Evolutionary conservation across 1,140 invertebrate genomes (phyloP).

Genomic region (Hirudo medicinalis): DNA sequence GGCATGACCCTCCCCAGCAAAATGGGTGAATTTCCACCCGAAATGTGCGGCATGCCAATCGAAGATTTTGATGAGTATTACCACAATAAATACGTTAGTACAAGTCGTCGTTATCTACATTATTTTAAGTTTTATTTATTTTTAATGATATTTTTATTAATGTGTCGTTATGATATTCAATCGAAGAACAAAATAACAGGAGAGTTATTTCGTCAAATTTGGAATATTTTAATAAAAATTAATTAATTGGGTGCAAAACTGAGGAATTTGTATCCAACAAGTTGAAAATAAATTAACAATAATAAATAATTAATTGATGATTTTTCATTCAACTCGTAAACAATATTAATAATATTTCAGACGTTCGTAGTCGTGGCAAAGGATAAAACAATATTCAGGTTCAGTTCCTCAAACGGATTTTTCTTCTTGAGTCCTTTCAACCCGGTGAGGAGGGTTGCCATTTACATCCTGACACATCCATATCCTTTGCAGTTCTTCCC

Average conservation of each 20-base stretch:
- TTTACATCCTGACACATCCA: constrained; percentile 93
- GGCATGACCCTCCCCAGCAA: constrained; percentile 35
- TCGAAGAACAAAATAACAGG: too few species aligned
- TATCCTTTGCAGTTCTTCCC: constrained; percentile 34
- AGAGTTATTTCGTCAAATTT: too few species aligned
- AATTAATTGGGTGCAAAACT: too few species aligned
- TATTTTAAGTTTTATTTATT: too few species aligned
- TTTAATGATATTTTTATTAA: too few species aligned
- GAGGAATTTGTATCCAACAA: too few species aligned
- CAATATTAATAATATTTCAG: constrained; percentile 48
- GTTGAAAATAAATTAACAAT: too few species aligned
- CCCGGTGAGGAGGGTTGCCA: constrained; percentile 85
- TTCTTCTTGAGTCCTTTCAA: constrained; percentile 92
- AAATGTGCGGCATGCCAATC: constrained; percentile 33
- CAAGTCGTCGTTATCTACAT: neutral
- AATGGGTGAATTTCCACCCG: constrained; percentile 32
- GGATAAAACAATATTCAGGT: constrained; percentile 95
- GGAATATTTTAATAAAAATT: too few species aligned
- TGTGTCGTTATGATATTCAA: too few species aligned
- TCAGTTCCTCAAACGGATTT: constrained; percentile 87
- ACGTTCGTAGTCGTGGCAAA: constrained; percentile 95
- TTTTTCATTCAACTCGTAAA: too few species aligned
- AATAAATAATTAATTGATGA: too few species aligned
- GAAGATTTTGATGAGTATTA: constrained; percentile 40
- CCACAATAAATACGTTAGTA: constrained; percentile 36